Evolutionary conservation across 2,888 invertebrate genomes (phyloP), one percentile per base, ranked within the genome.

Genomic region (Thereva unica): DNA sequence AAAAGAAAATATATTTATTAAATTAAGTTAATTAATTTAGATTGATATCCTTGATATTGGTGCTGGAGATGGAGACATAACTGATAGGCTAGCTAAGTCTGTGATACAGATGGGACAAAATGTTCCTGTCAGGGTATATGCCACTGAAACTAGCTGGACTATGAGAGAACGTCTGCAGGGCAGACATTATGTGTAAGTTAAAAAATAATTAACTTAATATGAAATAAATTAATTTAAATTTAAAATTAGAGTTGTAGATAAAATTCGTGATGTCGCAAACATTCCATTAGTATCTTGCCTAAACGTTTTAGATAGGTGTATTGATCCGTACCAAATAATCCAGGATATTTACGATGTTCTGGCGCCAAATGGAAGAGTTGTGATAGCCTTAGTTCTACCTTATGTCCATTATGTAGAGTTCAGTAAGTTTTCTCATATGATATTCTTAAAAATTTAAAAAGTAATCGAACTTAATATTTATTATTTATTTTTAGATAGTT

Each of bases 41-140:
- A 76, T 83, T 64, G 82, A 86, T 6, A 76, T 90, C 49, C 83
- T 97, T 55, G 97, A 97, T 83, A 85, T 97, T 64, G 97, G 97
- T 55, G 97, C 97, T 3, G 97, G 97, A 1, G 97, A 98, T 82
- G 98, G 98, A 0, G 90, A 91, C 76, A 95, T 97, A 61, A 97
- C 97, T 47, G 84, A 88, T 12, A 86, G 89, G 68, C 87, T 97
- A 81, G 86, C 74, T 40, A 72, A 89, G 1, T 84, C 86, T 63
- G 85, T 91, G 71, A 95, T 91, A 82, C 78, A 84, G 4, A 87
- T 96, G 82, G 86, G 73, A 44, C 71, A 89, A 0, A 84, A 86
- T 61, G 85, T 91, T 70, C 95, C 90, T 82, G 76, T 83, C 4
- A 82, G 85, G 64, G 87, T 91, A 52, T 93, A 90, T 80, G 94